phyloP scores from a whole-genome alignment of 2,113 vertebrate species.

The Calypte anna region DNA sequence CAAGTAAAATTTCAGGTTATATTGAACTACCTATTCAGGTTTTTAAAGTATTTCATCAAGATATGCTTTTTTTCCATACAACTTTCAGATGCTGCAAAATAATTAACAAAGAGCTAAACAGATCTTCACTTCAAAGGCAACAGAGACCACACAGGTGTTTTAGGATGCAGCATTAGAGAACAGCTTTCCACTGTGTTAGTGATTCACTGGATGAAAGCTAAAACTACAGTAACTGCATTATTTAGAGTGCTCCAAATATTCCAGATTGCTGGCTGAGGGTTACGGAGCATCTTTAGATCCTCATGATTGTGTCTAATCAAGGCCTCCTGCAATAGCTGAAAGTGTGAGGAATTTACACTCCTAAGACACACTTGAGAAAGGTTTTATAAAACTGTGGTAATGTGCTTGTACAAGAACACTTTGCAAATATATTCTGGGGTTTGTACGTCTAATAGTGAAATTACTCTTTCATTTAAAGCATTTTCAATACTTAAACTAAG shows the following conservation, averaged over 20 bases:
- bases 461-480: neutral
- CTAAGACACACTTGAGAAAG: neutral
- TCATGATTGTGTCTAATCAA: neutral
- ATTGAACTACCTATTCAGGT: constrained; percentile 7
- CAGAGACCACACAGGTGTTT: neutral
- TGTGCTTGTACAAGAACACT: neutral
- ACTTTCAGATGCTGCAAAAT: neutral
- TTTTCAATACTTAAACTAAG: neutral
- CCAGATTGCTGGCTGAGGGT: neutral
- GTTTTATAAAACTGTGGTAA: neutral
- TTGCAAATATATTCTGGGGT: neutral
- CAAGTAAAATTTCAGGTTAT: neutral
- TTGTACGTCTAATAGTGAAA: neutral
- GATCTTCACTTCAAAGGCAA: neutral
- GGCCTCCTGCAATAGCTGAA: neutral
- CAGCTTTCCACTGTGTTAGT: neutral
- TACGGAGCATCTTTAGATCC: neutral
- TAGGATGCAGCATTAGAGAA: neutral
- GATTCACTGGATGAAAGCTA: neutral
- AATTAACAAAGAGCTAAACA: neutral
- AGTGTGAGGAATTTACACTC: neutral
- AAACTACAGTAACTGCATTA: neutral
- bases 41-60: constrained; percentile 12
- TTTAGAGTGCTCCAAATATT: neutral
- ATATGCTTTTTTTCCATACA: neutral